phyloP scores from a whole-genome alignment of 2,888 invertebrate genomes.

The Perizoma flavofasciatum region DNA sequence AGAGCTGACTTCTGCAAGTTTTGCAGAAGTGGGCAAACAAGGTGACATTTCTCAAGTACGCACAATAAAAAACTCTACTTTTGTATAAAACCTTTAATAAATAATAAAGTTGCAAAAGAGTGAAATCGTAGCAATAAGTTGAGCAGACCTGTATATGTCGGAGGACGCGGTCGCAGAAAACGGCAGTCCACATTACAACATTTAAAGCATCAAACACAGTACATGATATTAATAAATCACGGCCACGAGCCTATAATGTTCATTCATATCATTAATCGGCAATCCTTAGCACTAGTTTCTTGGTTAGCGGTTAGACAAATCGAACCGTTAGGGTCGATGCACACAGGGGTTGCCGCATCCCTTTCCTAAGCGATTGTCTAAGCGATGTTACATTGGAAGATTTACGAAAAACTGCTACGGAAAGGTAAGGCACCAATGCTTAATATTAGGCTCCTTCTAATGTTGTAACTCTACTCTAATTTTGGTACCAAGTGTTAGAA shows the following conservation, averaged over 20 bases:
- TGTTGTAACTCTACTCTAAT: too few relatives aligned
- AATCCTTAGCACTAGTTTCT: constrained; percentile 20
- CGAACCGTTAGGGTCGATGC: too few relatives aligned
- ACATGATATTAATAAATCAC: constrained; percentile 49
- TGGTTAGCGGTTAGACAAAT: neutral
- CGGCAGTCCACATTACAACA: constrained; percentile 60
- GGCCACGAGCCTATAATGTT: constrained; percentile 36
- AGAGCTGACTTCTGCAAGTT: too few relatives aligned
- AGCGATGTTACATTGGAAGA: too few relatives aligned
- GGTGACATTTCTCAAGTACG: constrained; percentile 1
- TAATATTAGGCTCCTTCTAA: too few relatives aligned
- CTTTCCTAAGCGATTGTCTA: too few relatives aligned
- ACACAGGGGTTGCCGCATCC: too few relatives aligned
- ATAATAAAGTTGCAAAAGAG: constrained; percentile 79
- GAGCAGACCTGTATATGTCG: constrained; percentile 55
- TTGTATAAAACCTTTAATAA: constrained; percentile 81
- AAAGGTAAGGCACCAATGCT: too few relatives aligned
- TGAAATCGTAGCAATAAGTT: constrained; percentile 69
- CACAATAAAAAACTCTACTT: constrained; percentile 38
- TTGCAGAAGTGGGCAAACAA: neutral
- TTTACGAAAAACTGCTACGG: too few relatives aligned
- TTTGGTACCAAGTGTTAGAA: too few relatives aligned
- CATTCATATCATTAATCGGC: constrained; percentile 38
- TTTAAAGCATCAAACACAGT: constrained; percentile 65
- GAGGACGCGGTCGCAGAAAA: constrained; percentile 45